Base-by-base conservation (phyloP, 23 tunicate species). In the Halocynthia aurantium region DNA sequence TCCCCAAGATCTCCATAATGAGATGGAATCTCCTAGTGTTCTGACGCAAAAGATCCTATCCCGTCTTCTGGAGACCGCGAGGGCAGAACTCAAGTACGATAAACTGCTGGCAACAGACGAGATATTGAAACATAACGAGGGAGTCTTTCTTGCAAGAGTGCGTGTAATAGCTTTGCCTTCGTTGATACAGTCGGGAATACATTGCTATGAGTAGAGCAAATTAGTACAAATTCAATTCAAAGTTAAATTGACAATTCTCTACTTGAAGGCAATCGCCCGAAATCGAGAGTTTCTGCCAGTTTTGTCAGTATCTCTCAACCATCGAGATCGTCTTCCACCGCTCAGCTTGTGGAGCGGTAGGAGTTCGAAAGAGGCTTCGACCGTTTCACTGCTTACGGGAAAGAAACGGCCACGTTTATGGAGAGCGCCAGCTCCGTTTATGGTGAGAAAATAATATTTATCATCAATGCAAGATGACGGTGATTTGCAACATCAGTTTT, bases 361-460 rank as follows among this genome's bases (percentile, higher is more conserved):
- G 10, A 49, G 31, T 15, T 65, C 70, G 19, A 65, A 65, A 65
- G 19, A 9, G 19, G 22, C 70, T 20, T 65, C 81, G 0, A 74
- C 92, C 44, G 77, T 84, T 8, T 82, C 83, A 22, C 72, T 82
- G n/a, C 53, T 77, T 6, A 71, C 86, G 8, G 83, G 80, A 40
- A 82, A 87, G 67, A 74, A 70, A 49, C 31, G 78, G 20, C 62
- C 77, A 76, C 63, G 62, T 20, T 76, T 91, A 19, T 91, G 97
- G 97, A 76, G 12, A 19, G 72, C 90, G 40, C 97, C 97, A 22
- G 62, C 66, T 51, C 91, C 97, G 8, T 91, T 91, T 81, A 89
- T 80, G 73, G 97, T 85, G 49, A 82, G 73, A 8, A n/a, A 12
- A 67, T 10, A 52, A 52, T 13, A 10, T 18, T 18, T 57, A 50